Evolutionary conservation across 2,888 invertebrate species (phyloP).

Genomic region (Drosophila seclusa): DNA sequence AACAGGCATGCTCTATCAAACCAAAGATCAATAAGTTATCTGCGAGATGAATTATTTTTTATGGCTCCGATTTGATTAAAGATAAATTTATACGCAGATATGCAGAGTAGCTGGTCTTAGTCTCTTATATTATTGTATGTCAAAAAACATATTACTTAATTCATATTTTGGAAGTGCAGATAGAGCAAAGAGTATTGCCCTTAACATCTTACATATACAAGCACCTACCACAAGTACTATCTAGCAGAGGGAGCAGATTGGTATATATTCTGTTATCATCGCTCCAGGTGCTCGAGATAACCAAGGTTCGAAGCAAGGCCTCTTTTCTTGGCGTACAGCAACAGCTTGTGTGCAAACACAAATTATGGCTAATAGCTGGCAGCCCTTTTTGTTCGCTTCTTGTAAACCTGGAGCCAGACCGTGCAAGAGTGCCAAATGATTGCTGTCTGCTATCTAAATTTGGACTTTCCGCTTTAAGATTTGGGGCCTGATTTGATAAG

Average conservation of each 20-base stretch:
- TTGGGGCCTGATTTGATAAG: conserved; percentile 4
- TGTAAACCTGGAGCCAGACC: not conserved
- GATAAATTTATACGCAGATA: not conserved
- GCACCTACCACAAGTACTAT: not conserved
- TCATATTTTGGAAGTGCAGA: not conserved
- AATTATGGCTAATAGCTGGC: conserved; percentile 10
- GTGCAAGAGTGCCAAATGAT: conserved; percentile 5
- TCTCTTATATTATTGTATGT: not conserved
- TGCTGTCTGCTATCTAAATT: conserved; percentile 4
- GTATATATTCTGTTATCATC: not conserved
- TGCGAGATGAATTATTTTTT: not conserved
- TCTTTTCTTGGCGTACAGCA: not conserved
- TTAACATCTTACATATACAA: not conserved
- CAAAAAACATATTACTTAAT: not conserved
- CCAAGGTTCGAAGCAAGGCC: conserved; percentile 6
- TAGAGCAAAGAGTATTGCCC: not conserved
- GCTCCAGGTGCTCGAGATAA: not conserved
- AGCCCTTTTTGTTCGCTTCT: conserved; percentile 2
- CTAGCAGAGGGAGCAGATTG: not conserved
- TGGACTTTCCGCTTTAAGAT: conserved; percentile 1
- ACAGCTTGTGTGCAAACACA: conserved; percentile 3
- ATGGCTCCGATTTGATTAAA: not conserved
- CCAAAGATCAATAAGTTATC: not conserved
- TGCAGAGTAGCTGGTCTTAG: not conserved
- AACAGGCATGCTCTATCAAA: not conserved